Percentiles rank a stretch among this genome's conserved stretches.
phyloP scores from a whole-genome alignment of 2,113 vertebrate species.

The Oreochromis tanganicae region DNA sequence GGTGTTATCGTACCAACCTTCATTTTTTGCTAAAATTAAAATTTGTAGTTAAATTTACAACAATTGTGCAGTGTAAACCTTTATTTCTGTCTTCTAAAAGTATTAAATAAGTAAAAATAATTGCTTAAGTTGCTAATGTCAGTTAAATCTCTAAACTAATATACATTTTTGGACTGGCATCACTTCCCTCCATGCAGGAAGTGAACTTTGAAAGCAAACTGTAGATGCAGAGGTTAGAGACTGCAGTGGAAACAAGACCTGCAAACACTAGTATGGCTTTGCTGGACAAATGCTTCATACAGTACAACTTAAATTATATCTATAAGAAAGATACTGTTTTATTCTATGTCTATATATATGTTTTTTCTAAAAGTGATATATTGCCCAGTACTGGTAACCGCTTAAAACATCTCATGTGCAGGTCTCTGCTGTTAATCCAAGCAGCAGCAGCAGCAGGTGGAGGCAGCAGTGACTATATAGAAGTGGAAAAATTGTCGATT shows the following conservation, averaged over 20 bases:
- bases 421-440: neutral
- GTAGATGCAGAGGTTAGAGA: neutral
- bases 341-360: neutral
- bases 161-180: neutral
- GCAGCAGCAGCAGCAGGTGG: neutral
- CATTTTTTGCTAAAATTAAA: neutral
- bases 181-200: neutral
- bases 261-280: neutral
- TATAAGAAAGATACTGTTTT: neutral
- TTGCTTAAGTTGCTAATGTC: neutral
- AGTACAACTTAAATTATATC: neutral
- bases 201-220: neutral
- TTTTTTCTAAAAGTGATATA: fast-evolving
- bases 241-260: neutral
- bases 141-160: neutral
- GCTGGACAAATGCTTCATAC: neutral
- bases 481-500: neutral
- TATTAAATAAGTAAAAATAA: neutral
- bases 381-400: neutral
- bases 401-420: neutral
- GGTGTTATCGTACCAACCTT: neutral
- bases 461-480: neutral
- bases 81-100: neutral
- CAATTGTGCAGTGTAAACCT: neutral
- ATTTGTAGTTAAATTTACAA: neutral